A percentile compares a stretch with the other conserved stretches of the same genome.
These are phyloP conservation scores for Gambusia holbrooki DNA, from an alignment of 2,113 vertebrate genomes.

Conservation along the genomic window DNA sequence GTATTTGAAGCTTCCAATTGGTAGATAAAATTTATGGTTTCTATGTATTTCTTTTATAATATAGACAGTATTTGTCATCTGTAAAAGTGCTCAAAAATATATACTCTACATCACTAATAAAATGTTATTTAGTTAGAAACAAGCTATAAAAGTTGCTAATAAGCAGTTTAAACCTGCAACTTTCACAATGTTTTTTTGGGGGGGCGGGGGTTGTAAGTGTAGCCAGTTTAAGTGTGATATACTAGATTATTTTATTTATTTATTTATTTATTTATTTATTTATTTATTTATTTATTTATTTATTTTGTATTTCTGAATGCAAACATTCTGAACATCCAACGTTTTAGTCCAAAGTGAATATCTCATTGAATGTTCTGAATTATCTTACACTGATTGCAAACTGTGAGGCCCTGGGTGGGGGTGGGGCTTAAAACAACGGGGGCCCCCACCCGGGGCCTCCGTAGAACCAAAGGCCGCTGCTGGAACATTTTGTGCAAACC, in stretches of 20 bases:
- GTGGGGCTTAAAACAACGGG: background rate
- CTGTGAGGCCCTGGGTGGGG: background rate
- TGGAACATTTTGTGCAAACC: background rate
- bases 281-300: too few relatives aligned
- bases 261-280: background rate
- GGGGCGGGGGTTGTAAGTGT: too few relatives aligned
- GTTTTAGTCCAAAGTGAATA: background rate
- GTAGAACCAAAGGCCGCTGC: background rate
- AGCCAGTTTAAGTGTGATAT: too few relatives aligned
- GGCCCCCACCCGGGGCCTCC: background rate
- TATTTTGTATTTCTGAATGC: background rate
- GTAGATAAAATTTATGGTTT: too few relatives aligned
- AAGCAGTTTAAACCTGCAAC: background rate
- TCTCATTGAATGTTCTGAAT: background rate
- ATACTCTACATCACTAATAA: too few relatives aligned
- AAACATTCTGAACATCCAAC: background rate
- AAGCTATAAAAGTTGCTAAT: background rate
- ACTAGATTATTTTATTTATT: too few relatives aligned
- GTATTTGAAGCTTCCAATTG: too few relatives aligned
- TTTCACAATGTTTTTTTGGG: background rate
- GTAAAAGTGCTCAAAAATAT: too few relatives aligned
- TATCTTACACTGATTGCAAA: background rate
- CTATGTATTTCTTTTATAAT: too few relatives aligned
- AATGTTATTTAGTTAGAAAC: too few relatives aligned
- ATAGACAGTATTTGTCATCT: too few relatives aligned